Conservation (phyloP, 2,113 vertebrate genomes). For the Campylorhamphus procurvoides region DNA sequence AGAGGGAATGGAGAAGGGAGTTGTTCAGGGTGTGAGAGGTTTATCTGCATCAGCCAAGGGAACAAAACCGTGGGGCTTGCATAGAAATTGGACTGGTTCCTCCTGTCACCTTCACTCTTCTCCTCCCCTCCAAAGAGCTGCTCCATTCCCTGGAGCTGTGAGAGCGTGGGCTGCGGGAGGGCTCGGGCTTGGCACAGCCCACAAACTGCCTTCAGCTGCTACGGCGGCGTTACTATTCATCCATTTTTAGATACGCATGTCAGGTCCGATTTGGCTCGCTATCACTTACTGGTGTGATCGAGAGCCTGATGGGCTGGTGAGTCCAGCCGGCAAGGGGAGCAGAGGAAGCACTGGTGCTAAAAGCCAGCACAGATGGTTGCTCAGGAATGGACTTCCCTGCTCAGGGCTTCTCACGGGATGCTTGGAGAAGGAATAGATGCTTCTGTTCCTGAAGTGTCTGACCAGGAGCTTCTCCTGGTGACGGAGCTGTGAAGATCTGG, state of each 20-base stretch:
- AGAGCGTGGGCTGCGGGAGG: constrained; percentile 38
- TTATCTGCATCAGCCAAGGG: neutral
- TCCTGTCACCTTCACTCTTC: constrained; percentile 16
- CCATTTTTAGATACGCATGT: neutral
- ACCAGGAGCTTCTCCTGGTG: neutral
- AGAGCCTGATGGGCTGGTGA: constrained; percentile 11
- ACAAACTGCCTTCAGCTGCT: constrained; percentile 45
- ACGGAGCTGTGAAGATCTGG: neutral
- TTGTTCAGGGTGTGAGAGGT: neutral
- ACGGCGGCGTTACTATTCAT: constrained; percentile 36
- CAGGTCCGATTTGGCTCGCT: neutral
- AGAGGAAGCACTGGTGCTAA: neutral
- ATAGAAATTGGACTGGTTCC: neutral
- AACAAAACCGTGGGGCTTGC: neutral
- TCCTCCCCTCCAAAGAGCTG: neutral
- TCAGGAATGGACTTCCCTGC: neutral
- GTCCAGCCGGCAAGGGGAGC: neutral
- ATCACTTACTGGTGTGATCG: neutral
- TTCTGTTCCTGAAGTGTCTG: neutral
- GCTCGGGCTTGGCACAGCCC: constrained; percentile 37
- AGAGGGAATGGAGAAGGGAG: neutral
- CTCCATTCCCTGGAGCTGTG: neutral
- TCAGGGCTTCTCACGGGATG: neutral
- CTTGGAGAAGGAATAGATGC: neutral
- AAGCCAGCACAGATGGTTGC: neutral